Conservation (phyloP, 2,113 vertebrate species). For the Struthio camelus region DNA sequence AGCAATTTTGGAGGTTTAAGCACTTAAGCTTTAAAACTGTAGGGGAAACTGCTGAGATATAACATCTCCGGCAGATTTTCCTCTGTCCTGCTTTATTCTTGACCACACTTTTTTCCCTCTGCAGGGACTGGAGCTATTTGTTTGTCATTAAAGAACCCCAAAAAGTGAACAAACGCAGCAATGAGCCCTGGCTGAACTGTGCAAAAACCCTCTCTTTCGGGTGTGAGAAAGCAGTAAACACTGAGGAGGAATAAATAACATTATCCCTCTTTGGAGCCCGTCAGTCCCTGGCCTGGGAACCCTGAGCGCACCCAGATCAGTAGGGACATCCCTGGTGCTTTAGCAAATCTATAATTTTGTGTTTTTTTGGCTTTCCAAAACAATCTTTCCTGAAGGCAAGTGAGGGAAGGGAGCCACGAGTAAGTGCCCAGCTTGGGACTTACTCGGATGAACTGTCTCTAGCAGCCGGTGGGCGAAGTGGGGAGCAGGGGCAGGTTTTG, state of each 20-base stretch:
- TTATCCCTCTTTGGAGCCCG: too few relatives aligned
- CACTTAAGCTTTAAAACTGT: neutral
- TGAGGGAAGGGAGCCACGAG: neutral
- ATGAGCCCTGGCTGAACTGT: accelerated
- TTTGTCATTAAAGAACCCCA: neutral
- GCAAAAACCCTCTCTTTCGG: accelerated
- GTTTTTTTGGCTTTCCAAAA: neutral
- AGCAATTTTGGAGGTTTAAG: neutral
- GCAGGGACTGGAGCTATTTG: accelerated
- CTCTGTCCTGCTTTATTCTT: neutral
- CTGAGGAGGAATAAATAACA: too few relatives aligned
- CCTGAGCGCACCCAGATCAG: too few relatives aligned
- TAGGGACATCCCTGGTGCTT: too few relatives aligned
- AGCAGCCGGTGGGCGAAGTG: accelerated
- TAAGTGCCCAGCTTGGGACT: neutral
- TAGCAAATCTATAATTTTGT: too few relatives aligned
- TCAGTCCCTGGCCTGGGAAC: neutral
- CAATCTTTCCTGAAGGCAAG: neutral
- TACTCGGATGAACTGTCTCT: accelerated
- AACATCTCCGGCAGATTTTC: neutral
- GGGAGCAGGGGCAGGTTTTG: neutral
- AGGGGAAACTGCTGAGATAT: neutral
- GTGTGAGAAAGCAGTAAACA: neutral
- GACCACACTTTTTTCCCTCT: neutral
- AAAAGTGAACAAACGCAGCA: neutral